Evolutionary conservation across 2,888 invertebrate species (phyloP).

Genomic region (Drosophila macrospina): DNA sequence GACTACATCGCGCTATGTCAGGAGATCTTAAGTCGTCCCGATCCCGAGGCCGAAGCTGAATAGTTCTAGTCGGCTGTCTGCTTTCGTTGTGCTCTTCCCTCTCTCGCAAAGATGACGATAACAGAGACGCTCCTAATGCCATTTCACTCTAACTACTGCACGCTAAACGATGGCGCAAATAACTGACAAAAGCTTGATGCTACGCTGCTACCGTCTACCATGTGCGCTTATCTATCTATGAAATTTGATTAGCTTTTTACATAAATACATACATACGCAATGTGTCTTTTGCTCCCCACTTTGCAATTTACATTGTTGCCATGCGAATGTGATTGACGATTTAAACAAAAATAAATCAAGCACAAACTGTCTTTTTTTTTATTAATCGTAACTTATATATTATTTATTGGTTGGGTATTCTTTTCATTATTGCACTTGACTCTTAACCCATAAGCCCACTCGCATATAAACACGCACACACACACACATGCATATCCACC

Average conservation of each 20-base stretch:
- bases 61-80: conserved; percentile 18
- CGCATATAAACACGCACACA: conserved; percentile 9
- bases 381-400: conserved; percentile 42
- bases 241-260: conserved; percentile 14
- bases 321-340: conserved; percentile 39
- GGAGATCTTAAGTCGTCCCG: conserved; percentile 84
- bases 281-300: conserved; percentile 17
- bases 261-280: conserved; percentile 28
- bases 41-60: conserved; percentile 81
- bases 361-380: conserved; percentile 40
- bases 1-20: conserved; percentile 85
- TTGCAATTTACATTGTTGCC: conserved; percentile 25
- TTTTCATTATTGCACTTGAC: conserved; percentile 11
- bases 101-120: conserved; percentile 22
- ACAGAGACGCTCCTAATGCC: conserved; percentile 36
- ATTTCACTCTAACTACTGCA: conserved; percentile 45
- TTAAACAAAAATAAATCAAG: conserved; percentile 38
- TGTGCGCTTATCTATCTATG: conserved; percentile 1
- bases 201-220: conserved; percentile 3
- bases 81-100: conserved; percentile 25
- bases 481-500: conserved; percentile 7
- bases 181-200: conserved; percentile 49
- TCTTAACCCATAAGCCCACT: conserved; percentile 2
- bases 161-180: conserved; percentile 4
- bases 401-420: conserved; percentile 39